phyloP scores from a whole-genome alignment of 2,113 vertebrate species.

The Gavia stellata region DNA sequence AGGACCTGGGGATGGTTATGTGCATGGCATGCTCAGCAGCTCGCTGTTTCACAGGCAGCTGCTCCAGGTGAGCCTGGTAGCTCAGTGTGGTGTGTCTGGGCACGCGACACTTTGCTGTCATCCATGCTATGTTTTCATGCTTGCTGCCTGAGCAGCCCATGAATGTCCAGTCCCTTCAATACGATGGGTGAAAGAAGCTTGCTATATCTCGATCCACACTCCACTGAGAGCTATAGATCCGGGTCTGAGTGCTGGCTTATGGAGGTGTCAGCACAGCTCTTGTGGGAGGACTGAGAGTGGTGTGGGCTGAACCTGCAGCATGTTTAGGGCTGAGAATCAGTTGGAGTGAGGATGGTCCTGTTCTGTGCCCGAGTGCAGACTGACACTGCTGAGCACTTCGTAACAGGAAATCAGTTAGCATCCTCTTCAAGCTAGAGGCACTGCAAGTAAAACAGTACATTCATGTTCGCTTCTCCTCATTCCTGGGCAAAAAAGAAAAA shows the following conservation, averaged over 20 bases:
- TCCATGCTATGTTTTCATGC: background rate
- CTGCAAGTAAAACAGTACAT: background rate
- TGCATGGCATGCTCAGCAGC: background rate
- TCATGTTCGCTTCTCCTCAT: background rate
- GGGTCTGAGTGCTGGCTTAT: background rate
- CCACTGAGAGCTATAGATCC: background rate
- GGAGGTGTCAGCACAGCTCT: background rate
- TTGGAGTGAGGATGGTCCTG: background rate
- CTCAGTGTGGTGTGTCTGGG: background rate
- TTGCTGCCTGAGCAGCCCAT: background rate
- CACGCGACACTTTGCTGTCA: background rate
- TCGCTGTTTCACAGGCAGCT: fast-evolving
- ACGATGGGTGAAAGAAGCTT: background rate
- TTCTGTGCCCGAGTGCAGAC: background rate
- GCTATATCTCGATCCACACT: background rate
- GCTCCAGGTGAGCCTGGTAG: background rate
- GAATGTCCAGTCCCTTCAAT: background rate
- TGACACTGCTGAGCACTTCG: background rate
- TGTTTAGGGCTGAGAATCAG: background rate
- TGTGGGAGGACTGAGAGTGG: background rate
- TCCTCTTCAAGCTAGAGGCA: background rate
- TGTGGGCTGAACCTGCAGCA: fast-evolving
- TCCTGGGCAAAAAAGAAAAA: background rate
- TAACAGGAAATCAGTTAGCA: background rate
- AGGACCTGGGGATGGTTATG: background rate